phyloP scores from a whole-genome alignment of 2,888 invertebrate species.

The Peribatodes rhomboidaria region DNA sequence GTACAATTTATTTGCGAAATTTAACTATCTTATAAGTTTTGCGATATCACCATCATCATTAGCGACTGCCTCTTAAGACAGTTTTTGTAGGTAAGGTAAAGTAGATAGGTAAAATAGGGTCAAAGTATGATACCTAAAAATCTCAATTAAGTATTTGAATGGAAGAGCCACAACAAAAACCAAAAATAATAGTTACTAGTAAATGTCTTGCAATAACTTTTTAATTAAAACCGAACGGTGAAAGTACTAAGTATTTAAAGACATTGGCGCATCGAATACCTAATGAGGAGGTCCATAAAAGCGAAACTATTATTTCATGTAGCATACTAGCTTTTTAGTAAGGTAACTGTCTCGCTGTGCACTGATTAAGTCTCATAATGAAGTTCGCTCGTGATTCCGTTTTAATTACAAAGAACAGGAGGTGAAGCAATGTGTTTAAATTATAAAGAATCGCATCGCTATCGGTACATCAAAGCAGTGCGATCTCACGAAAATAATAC shows the following conservation, averaged over 20 bases:
- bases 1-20: constrained; percentile 12
- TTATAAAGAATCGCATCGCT: constrained; percentile 51
- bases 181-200: neutral
- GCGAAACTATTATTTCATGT: constrained; percentile 64
- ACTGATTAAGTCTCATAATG: constrained; percentile 78
- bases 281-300: constrained; percentile 54
- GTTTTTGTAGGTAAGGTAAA: no score
- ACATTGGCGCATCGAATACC: constrained; percentile 12
- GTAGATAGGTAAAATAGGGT: no score
- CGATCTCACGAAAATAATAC: constrained; percentile 55
- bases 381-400: constrained; percentile 74
- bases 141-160: neutral
- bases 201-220: neutral
- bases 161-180: neutral
- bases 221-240: constrained; percentile 8
- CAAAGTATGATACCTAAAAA: no score
- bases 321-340: constrained; percentile 62
- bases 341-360: constrained; percentile 76
- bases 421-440: constrained; percentile 52
- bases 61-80: neutral
- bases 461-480: constrained; percentile 52
- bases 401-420: constrained; percentile 72
- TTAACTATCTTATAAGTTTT: neutral
- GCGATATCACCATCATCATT: neutral
- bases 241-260: constrained; percentile 23